Evolutionary conservation across 2,797 vertebrate species (phyloP).

Genomic region (Clarias pachynema): DNA sequence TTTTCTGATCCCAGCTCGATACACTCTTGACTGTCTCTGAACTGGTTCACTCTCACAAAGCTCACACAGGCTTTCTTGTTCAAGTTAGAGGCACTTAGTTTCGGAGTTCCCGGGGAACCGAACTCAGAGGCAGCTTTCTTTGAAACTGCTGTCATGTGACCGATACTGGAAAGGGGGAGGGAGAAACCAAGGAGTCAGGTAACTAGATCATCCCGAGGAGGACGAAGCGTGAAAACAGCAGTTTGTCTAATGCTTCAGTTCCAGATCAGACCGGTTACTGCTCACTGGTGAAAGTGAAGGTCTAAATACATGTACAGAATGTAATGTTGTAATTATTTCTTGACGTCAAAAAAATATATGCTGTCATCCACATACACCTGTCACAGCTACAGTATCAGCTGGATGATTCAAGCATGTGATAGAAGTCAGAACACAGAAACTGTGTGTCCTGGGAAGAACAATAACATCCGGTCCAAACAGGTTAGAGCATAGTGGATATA

Average conservation of each 20-base stretch:
- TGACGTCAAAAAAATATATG: neutral
- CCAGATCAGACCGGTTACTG: neutral
- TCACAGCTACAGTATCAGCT: neutral
- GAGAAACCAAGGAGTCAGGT: constrained; percentile 63
- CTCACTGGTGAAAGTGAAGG: neutral
- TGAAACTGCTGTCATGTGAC: constrained; percentile 69
- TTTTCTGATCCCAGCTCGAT: neutral
- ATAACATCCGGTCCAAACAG: neutral
- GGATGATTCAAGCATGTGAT: neutral
- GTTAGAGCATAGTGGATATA: neutral
- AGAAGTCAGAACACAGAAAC: constrained; percentile 20
- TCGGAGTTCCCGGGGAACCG: constrained; percentile 28
- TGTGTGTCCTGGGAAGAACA: neutral
- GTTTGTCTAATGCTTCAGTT: constrained; percentile 5
- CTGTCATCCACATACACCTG: neutral
- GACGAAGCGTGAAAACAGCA: constrained; percentile 23
- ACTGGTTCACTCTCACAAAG: constrained; percentile 11
- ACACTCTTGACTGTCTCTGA: constrained; percentile 3
- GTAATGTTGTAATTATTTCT: neutral
- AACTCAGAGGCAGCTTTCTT: constrained; percentile 32
- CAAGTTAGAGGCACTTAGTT: neutral
- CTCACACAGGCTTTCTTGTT: constrained; percentile 43
- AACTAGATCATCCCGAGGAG: constrained; percentile 54
- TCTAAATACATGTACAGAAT: neutral
- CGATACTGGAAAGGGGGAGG: constrained; percentile 73